These are phyloP conservation scores for Clavelina lepadiformis DNA, from an alignment of 23 tunicate genomes.

Conservation along the genomic window DNA sequence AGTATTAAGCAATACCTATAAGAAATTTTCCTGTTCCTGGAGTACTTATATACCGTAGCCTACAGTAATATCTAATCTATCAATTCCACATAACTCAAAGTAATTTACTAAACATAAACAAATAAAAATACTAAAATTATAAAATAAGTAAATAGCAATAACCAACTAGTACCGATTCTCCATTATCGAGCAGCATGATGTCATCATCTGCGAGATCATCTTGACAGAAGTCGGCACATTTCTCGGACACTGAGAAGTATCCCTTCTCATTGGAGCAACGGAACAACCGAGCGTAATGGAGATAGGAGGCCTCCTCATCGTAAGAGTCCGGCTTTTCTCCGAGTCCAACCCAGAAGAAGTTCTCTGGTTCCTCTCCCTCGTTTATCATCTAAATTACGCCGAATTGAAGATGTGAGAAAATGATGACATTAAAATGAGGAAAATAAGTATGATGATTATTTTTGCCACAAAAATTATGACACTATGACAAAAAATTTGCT, in stretches of 20 bases:
- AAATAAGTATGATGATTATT: too few relatives aligned
- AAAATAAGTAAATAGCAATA: not conserved
- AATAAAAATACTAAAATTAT: too few relatives aligned
- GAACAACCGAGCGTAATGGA: slow-evolving; percentile 74
- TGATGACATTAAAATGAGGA: too few relatives aligned
- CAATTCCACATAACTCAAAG: too few relatives aligned
- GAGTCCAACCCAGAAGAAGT: slow-evolving; percentile 97
- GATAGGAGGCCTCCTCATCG: slow-evolving; percentile 77
- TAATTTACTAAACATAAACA: too few relatives aligned
- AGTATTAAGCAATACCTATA: not conserved
- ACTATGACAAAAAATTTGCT: too few relatives aligned
- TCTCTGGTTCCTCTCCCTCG: slow-evolving; percentile 99
- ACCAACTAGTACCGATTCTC: slow-evolving; percentile 36
- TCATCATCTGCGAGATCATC: slow-evolving; percentile 98
- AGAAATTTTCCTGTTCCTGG: too few relatives aligned
- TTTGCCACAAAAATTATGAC: too few relatives aligned
- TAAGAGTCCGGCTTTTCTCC: slow-evolving; percentile 61
- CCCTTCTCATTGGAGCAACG: slow-evolving; percentile 98
- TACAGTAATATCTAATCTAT: too few relatives aligned
- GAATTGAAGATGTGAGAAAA: too few relatives aligned
- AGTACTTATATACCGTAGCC: too few relatives aligned
- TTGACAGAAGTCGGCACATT: slow-evolving; percentile 98
- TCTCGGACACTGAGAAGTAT: slow-evolving; percentile 88
- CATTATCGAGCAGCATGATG: slow-evolving; percentile 94
- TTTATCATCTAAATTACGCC: slow-evolving; percentile 78